A percentile compares a stretch with the other conserved stretches of the same genome.
Evolutionary conservation across 2,888 invertebrate species (phyloP).

Genomic region (Oligia strigilis): DNA sequence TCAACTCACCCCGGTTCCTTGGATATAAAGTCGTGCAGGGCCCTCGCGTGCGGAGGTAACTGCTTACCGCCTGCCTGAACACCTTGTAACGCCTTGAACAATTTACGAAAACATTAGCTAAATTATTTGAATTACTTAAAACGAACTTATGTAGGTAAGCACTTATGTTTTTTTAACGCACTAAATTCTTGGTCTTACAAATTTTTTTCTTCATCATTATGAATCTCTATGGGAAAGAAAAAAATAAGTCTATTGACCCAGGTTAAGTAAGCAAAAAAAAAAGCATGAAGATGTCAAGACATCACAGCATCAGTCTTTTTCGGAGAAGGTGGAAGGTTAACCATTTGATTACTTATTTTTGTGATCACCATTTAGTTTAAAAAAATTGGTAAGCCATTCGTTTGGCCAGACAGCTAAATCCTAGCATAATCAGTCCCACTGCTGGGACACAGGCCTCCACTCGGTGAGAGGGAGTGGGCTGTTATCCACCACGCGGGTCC

Average conservation of each 20-base stretch:
- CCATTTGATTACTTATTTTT: too few species aligned
- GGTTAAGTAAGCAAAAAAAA: too few species aligned
- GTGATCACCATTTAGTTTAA: too few species aligned
- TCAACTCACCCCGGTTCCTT: conserved; percentile 94
- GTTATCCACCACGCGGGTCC: too few species aligned
- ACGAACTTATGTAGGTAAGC: neutral
- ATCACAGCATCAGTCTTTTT: neutral
- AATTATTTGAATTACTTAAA: neutral
- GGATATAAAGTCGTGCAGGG: conserved; percentile 96
- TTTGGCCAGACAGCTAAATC: too few species aligned
- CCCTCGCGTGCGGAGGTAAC: conserved; percentile 96
- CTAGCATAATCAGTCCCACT: too few species aligned
- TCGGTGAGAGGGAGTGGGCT: too few species aligned
- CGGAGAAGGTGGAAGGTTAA: too few species aligned
- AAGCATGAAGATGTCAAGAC: neutral
- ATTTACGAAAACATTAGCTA: conserved; percentile 32
- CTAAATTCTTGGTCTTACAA: neutral
- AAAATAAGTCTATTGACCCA: too few species aligned
- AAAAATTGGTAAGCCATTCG: too few species aligned
- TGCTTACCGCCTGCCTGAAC: conserved; percentile 88
- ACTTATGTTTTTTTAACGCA: conserved; percentile 5
- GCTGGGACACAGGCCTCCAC: too few species aligned
- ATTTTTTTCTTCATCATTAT: neutral
- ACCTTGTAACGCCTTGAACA: conserved; percentile 73
- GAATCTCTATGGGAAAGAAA: too few species aligned